These are phyloP conservation scores for Calidris pugnax DNA, from an alignment of 2,113 vertebrate genomes.

Conservation along the genomic window DNA sequence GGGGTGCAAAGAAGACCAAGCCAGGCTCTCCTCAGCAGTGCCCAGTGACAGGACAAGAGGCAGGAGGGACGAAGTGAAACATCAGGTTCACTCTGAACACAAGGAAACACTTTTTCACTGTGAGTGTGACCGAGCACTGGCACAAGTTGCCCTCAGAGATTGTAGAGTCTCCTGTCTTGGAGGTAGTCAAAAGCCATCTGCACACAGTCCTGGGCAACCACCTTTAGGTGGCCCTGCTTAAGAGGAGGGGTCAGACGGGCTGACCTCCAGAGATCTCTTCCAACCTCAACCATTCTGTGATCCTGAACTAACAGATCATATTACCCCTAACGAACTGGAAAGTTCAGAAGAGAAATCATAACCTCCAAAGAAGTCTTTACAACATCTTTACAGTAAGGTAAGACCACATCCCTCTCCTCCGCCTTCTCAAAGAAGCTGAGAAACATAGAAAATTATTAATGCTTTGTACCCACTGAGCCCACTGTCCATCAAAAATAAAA, in stretches of 20 bases:
- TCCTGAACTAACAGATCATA: neutral
- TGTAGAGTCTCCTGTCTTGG: neutral
- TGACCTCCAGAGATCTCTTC: neutral
- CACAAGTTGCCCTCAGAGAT: neutral
- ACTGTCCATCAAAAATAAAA: slow-evolving; percentile 5
- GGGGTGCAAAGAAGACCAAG: neutral
- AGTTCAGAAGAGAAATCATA: neutral
- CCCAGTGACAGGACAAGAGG: neutral
- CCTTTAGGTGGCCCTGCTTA: neutral
- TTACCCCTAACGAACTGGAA: neutral
- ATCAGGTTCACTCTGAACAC: neutral
- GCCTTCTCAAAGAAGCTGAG: neutral
- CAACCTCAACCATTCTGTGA: neutral
- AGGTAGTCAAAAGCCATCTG: neutral
- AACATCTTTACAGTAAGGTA: neutral
- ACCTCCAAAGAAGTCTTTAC: neutral
- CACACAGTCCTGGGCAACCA: neutral
- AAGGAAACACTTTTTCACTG: neutral
- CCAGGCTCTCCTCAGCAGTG: neutral
- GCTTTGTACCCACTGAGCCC: neutral
- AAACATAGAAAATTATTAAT: neutral
- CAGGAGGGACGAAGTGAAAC: neutral
- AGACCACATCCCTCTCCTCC: neutral
- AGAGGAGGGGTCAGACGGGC: neutral
- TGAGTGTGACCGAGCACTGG: neutral